These are phyloP conservation scores for Slavum lentiscoides DNA, from an alignment of 2,888 invertebrate genomes.

Conservation along the genomic window DNA sequence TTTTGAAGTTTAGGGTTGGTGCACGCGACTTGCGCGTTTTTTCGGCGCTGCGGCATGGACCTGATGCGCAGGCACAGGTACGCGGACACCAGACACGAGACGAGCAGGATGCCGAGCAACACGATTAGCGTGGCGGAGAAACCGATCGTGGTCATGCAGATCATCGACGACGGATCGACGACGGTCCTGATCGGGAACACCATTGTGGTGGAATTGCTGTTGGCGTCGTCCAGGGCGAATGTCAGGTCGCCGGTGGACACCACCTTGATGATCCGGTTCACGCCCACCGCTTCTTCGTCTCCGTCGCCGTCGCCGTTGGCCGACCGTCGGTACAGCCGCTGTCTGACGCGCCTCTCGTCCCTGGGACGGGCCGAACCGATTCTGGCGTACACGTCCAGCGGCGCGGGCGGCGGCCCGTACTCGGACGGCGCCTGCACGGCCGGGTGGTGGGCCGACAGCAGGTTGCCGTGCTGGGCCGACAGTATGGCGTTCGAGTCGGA, in stretches of 20 bases:
- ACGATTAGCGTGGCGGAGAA: slow-evolving; percentile 85
- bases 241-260: slow-evolving; percentile 89
- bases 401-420: slow-evolving; percentile 71
- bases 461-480: slow-evolving; percentile 59
- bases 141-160: slow-evolving; percentile 94
- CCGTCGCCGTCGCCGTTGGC: slow-evolving; percentile 59
- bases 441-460: slow-evolving; percentile 65
- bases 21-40: slow-evolving; percentile 46
- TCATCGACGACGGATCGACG: slow-evolving; percentile 64
- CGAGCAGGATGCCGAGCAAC: slow-evolving; percentile 77
- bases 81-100: slow-evolving; percentile 83
- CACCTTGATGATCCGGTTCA: slow-evolving; percentile 85
- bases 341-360: slow-evolving; percentile 80
- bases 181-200: slow-evolving; percentile 69
- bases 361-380: slow-evolving; percentile 70
- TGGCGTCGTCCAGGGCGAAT: slow-evolving; percentile 74
- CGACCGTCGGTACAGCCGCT: slow-evolving; percentile 74
- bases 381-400: slow-evolving; percentile 69
- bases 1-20: slow-evolving; percentile 39
- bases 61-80: slow-evolving; percentile 77
- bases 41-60: slow-evolving; percentile 50
- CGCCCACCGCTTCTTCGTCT: slow-evolving; percentile 85
- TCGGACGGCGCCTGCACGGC: slow-evolving; percentile 62
- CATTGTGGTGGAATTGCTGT: slow-evolving; percentile 66
- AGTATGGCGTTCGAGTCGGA: slow-evolving; percentile 66